Evolutionary conservation across 2,888 invertebrate species (phyloP), one percentile per base, ranked within the genome.

Genomic region (Sarcophaga carnaria): DNA sequence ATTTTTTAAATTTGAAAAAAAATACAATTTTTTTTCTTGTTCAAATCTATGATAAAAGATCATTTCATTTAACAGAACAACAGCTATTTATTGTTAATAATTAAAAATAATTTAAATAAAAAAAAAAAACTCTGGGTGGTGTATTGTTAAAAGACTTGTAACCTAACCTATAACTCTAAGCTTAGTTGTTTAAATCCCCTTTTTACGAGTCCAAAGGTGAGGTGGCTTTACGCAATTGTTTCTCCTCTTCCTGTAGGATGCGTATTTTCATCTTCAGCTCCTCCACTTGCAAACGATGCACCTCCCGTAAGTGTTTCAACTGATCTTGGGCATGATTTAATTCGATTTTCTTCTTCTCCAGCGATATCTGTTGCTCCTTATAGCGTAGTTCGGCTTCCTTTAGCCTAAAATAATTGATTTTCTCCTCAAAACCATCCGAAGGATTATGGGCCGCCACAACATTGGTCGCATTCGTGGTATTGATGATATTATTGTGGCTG

Each of bases 191-290:
- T 37, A 37, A 37, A 37, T 37, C 25, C 11, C 6, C 77, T 74
- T 64, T 90, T 91, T 83, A 89, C 90, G 90, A 83, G 8, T 90
- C 88, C 85, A 88, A 37, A 2, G 72, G 12, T 17, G 66, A 72
- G 45, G n/a, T 81, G 54, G 89, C 90, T 86, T 92, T 91, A 62
- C 90, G 90, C 88, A 93, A 83, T 80, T 90, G 90, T 71, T 92
- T 92, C 86, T 93, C 93, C 88, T 93, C 92, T 88, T 92, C 93
- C 54, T 91, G 91, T 88, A 93, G 89, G 70, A 93, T 92, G 84
- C 91, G 92, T 82, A 93, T 91, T 88, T 93, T 93, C 90, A 92
- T 90, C 86, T 90, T 90, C 76, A 93, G 90, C 89, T 93, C 93
- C 86, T 93, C 91, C 37, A 92, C 90, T 17, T 91, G 91, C 85